These are phyloP conservation scores for Halictus rubicundus DNA, from an alignment of 1,140 invertebrate genomes.

Conservation along the genomic window DNA sequence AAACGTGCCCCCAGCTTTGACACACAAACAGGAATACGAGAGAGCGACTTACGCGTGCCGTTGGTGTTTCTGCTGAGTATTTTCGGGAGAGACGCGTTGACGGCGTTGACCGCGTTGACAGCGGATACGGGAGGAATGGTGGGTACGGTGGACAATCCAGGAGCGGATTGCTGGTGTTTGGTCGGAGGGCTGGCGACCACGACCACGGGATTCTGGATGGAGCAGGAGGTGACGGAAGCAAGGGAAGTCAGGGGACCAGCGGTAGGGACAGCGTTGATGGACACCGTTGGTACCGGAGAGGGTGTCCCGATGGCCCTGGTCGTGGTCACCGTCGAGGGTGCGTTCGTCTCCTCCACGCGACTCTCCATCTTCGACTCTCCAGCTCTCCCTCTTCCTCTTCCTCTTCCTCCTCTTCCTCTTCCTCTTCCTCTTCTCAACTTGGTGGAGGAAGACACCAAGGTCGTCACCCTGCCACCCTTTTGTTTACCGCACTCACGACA, in stretches of 20 bases:
- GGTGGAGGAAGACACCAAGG: conserved; percentile 18
- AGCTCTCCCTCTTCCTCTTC: background rate
- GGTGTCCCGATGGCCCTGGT: conserved; percentile 72
- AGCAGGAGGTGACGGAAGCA: conserved; percentile 51
- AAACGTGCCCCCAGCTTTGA: too few species aligned
- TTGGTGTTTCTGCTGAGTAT: conserved; percentile 81
- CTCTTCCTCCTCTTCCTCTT: background rate
- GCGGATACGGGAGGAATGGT: conserved; percentile 5
- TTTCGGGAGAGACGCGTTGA: conserved; percentile 68
- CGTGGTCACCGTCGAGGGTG: conserved; percentile 49
- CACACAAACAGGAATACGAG: background rate
- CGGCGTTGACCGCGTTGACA: conserved; percentile 25
- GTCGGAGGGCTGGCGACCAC: conserved; percentile 67
- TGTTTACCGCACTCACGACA: conserved; percentile 39
- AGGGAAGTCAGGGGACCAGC: conserved; percentile 17
- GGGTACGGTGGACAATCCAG: conserved; percentile 58
- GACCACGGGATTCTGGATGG: conserved; percentile 62
- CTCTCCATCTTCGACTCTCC: conserved; percentile 41
- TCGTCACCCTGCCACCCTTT: conserved; percentile 23
- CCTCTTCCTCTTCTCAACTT: background rate
- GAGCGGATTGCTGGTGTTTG: conserved; percentile 56
- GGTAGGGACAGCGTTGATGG: conserved; percentile 42
- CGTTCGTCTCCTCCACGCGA: conserved; percentile 51
- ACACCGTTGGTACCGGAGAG: conserved; percentile 67
- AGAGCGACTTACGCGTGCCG: conserved; percentile 77